Base-by-base conservation (phyloP, 2,113 vertebrate species). In the Syngnathoides biaculeatus region DNA sequence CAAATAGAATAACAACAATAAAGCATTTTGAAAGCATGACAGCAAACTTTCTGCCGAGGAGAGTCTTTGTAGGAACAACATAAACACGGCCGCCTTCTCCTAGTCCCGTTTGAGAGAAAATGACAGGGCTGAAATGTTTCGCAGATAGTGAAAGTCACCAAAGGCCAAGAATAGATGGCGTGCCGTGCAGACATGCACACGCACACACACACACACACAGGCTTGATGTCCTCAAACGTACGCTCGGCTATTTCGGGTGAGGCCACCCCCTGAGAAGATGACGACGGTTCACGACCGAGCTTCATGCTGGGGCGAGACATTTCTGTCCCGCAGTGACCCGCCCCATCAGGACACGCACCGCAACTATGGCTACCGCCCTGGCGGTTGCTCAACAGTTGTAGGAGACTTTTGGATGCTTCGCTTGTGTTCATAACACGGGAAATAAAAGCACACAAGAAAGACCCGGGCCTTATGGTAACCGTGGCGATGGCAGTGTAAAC, bases 401-500 rank as follows among this genome's bases (percentile, higher is more conserved):
- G 74, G 69, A 74, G 68, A 70, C 79, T 71, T 76, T 59, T 61
- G 45, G 7, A 73, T 60, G 27, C 65, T 64, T 74, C 50, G n/a
- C 17, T 38, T 39, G 30, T 10, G 20, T 59, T 59, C 57, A 59
- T 39, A 59, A 30, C 57, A 4, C 27, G 10, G 13, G 39, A 40
- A 42, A 40, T 13, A 22, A 39, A 61, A 61, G 59, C 20, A 61
- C 8, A 40, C 35, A 57, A 70, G 39, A 79, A 71, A 80, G 65
- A 68, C 56, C 53, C 39, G 66, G 62, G 68, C 71, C 72, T 48
- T 69, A 53, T 74, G 35, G 82, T 89, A 77, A 80, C 87, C 89
- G 88, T 82, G 73, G 87, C 12, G 57, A 89, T 69, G 50, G 65
- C 38, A 75, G 67, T 52, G 62, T 81, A 73, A 79, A 87, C 75